phyloP scores from a whole-genome alignment of 2,113 vertebrate genomes.

The Centropristis striata region DNA sequence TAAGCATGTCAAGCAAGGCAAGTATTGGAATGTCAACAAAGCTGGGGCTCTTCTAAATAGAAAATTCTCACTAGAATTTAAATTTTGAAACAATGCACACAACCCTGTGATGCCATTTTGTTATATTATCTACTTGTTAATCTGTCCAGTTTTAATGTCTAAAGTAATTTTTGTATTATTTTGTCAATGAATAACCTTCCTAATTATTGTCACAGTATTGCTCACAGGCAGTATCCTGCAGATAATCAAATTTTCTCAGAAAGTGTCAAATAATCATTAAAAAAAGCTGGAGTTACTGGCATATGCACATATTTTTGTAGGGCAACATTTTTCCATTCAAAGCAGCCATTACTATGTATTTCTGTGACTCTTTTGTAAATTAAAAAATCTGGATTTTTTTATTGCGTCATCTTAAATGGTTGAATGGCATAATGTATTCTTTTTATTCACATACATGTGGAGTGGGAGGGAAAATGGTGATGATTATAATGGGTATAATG shows the following conservation, averaged over 20 bases:
- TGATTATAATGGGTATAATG: conserved; percentile 17
- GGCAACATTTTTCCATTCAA: neutral
- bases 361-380: conserved; percentile 8
- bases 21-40: conserved; percentile 25
- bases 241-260: neutral
- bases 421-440: conserved; percentile 1
- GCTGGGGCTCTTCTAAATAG: neutral
- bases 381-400: neutral
- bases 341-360: conserved; percentile 8
- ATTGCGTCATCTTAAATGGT: conserved; percentile 17
- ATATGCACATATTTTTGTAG: conserved; percentile 35
- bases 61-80: neutral
- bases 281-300: conserved; percentile 5
- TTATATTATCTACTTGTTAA: neutral
- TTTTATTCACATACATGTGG: conserved; percentile 13
- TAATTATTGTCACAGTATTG: conserved; percentile 42
- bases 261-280: conserved; percentile 38
- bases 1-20: neutral
- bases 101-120: conserved; percentile 9
- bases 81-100: neutral
- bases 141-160: conserved; percentile 11
- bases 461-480: conserved; percentile 13
- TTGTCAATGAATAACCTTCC: neutral
- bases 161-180: conserved; percentile 29
- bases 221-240: conserved; percentile 10